These are phyloP conservation scores for Allacma fusca DNA, from an alignment of 2,888 invertebrate genomes.

Conservation along the genomic window DNA sequence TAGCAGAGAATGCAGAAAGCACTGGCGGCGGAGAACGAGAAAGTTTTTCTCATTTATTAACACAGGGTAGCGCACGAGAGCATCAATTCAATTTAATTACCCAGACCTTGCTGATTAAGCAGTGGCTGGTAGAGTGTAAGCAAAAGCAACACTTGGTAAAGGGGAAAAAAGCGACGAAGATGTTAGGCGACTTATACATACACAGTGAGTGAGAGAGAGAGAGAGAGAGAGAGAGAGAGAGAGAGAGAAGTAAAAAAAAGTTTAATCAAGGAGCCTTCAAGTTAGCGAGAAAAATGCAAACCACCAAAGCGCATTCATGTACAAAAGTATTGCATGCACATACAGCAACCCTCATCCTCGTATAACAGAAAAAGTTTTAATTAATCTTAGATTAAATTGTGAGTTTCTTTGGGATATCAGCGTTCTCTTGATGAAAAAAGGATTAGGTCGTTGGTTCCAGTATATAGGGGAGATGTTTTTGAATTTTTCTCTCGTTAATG, in stretches of 20 bases:
- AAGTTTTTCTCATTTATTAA: slow-evolving; percentile 52
- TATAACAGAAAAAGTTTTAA: slow-evolving; percentile 55
- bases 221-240: slow-evolving; percentile 19
- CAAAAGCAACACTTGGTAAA: slow-evolving; percentile 38
- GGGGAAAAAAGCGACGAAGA: slow-evolving; percentile 25
- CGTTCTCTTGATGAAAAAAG: slow-evolving; percentile 55
- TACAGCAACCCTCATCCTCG: slow-evolving; percentile 33
- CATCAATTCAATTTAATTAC: slow-evolving; percentile 58
- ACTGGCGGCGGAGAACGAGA: slow-evolving; percentile 9
- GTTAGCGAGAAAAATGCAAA: slow-evolving; percentile 42
- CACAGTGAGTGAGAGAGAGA: slow-evolving; percentile 13
- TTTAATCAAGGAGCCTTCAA: slow-evolving; percentile 43
- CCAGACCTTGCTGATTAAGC: slow-evolving; percentile 54
- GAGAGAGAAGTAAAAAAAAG: slow-evolving; percentile 40
- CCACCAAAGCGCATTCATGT: slow-evolving; percentile 27
- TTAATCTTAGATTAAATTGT: slow-evolving; percentile 59
- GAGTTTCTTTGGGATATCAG: slow-evolving; percentile 52
- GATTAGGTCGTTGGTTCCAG: slow-evolving; percentile 49
- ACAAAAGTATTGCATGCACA: slow-evolving; percentile 17
- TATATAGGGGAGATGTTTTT: slow-evolving; percentile 50
- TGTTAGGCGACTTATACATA: background rate
- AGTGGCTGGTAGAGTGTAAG: slow-evolving; percentile 34
- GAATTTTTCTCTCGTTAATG: slow-evolving; percentile 57
- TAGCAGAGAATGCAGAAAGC: background rate
- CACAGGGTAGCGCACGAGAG: slow-evolving; percentile 44